Evolutionary conservation across 2,797 vertebrate species (phyloP), one percentile per base, ranked within the genome.

Genomic region (Chromis chromis): DNA sequence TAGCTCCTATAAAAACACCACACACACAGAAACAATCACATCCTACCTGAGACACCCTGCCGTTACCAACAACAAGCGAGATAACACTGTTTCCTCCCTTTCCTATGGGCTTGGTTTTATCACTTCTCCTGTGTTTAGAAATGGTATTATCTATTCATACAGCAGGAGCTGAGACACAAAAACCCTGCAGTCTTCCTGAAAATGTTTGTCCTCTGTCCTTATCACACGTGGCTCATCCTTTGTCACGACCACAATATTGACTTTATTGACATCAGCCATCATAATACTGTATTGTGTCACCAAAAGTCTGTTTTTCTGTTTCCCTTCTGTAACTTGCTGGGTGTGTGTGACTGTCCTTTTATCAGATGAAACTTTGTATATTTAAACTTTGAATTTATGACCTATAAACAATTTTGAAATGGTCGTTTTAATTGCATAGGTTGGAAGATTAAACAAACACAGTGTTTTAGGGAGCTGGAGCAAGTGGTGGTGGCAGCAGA

Each of bases 161-260:
- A 91, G 89, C 80, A 77, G 82, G 61, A 89, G 79, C 49, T 69
- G 79, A 68, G 56, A 76, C 62, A 77, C 62, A 74, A 44, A 83
- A 86, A 82, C 58, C 74, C 72, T 56, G 60, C 68, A 25, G 73
- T 63, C 78, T 92, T 93, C 92, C 92, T 92, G 87, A 85, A 88
- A 86, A 83, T 86, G 85, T 91, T 92, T 89, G 56, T 48, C 62
- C 79, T 85, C 33, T 46, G 49, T 70, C 49, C 79, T 87, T 88
- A 91, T 92, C 90, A 65, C 67, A 28, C 50, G 28, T 4, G 42
- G 24, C 76, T 76, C 60, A 63, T 76, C 62, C 66, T 67, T 70
- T 63, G 74, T 76, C 74, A 73, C 58, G 40, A 67, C 58, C 79
- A 82, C 64, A 81, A 77, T 60, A 78, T 81, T 69, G 61, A 72